phyloP scores from a whole-genome alignment of 35 echinoderm and acorn worm genomes.

The Nesometra sesokonis region DNA sequence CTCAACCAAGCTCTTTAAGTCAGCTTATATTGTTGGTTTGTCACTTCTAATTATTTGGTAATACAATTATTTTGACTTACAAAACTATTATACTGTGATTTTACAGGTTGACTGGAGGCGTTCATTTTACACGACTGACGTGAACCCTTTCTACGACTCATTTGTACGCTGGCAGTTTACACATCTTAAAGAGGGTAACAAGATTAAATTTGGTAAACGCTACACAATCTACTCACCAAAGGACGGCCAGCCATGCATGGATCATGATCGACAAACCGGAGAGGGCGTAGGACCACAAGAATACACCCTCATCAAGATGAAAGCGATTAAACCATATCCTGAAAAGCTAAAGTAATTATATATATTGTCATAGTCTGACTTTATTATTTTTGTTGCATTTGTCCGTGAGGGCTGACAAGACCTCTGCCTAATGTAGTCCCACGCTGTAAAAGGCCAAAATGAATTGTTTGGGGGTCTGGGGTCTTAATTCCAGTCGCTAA shows the following conservation, averaged over 20 bases:
- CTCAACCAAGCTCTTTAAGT: too few relatives aligned
- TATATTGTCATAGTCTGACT: too few relatives aligned
- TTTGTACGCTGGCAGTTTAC: constrained; percentile 92
- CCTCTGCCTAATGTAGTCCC: too few relatives aligned
- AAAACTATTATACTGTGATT: background rate
- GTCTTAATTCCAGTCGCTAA: too few relatives aligned
- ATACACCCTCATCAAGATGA: constrained; percentile 99
- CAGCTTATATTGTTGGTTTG: too few relatives aligned
- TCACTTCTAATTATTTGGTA: too few relatives aligned
- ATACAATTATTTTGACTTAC: too few relatives aligned
- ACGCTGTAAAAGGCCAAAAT: too few relatives aligned
- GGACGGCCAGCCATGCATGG: constrained; percentile 99
- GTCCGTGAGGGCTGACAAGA: too few relatives aligned
- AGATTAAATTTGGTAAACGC: constrained; percentile 96
- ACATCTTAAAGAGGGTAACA: constrained; percentile 55
- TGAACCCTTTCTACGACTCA: constrained; percentile 89
- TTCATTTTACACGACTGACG: constrained; percentile 88
- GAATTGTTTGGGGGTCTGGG: too few relatives aligned
- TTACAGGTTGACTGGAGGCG: constrained; percentile 79
- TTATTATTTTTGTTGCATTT: too few relatives aligned
- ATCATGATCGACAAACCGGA: constrained; percentile 84
- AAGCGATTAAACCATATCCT: constrained; percentile 69
- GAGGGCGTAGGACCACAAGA: constrained; percentile 95
- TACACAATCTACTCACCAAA: constrained; percentile 94
- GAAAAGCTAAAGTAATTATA: constrained; percentile 62